Evolutionary conservation across 2,113 vertebrate genomes (phyloP), one percentile per base, ranked within the genome.

Genomic region (Corythornis madagascariensis): DNA sequence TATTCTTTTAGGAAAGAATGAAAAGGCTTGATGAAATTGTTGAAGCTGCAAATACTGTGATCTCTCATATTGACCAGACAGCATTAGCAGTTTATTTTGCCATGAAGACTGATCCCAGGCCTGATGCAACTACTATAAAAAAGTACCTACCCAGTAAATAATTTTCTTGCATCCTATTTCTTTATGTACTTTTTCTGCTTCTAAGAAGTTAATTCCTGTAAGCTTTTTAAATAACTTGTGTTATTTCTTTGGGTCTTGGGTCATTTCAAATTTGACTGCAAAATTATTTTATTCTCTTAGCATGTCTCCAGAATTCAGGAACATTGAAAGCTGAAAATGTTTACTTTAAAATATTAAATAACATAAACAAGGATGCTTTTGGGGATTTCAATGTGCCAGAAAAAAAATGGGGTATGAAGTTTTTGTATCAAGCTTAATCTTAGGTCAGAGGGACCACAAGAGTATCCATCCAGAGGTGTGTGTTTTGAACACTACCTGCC

Each of bases 21-120:
- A 99, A 99, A 92, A 98, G 98, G 75, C 97, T 99, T 40, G 96
- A 67, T 73, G 99, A 99, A 89, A 98, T 99, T 4, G 83, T 98
- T 38, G 98, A 98, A 28, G 98, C 99, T 47, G 98, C 99, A 29
- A 98, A 99, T 93, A 96, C 97, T 16, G 98, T 99, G 56, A 97
- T 99, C 55, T 98, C 98, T 83, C 98, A 98, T 56, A 99, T 99
- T 43, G 99, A 99, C 96, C 99, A 99, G 93, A 99, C 99, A 2
- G 98, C 98, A 7, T 96, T 99, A 71, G 99, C 99, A 2, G 97
- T 99, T 55, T 99, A 99, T 96, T 97, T 99, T 96, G 98, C 98
- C 61, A 98, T 99, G 98, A 99, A 99, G 98, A 99, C 98, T 7
- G 99, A 99, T 97, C 98, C 99, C n/a, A 98, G 99, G 56, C 99